phyloP scores from a whole-genome alignment of 1,140 invertebrate species.

The Venturia canescens region DNA sequence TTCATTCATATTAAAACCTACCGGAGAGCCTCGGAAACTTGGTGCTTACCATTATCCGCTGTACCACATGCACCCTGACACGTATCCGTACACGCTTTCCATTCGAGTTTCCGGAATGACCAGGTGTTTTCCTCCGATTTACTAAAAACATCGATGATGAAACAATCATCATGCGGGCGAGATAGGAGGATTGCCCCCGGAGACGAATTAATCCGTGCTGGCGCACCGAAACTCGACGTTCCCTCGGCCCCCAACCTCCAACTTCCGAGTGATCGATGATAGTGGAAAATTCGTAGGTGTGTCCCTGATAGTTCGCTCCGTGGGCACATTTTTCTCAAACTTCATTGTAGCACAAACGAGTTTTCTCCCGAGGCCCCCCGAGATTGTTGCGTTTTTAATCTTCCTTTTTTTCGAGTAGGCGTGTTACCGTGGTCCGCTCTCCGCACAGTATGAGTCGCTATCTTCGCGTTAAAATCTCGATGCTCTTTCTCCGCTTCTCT shows the following conservation, averaged over 20 bases:
- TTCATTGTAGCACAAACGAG: conserved; percentile 47
- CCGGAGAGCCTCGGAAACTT: conserved; percentile 9
- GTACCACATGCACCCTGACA: not conserved
- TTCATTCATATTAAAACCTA: conserved; percentile 37
- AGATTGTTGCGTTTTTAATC: conserved; percentile 26
- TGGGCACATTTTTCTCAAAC: conserved; percentile 47
- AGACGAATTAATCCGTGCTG: not conserved
- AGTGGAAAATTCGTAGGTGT: conserved; percentile 46
- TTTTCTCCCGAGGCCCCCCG: conserved; percentile 30
- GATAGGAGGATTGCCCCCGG: too few species aligned
- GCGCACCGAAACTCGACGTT: not conserved
- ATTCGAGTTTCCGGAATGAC: not conserved
- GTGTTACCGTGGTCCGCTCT: conserved; percentile 44
- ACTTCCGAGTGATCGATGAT: conserved; percentile 44
- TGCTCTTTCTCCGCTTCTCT: conserved; percentile 29
- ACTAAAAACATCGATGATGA: not conserved
- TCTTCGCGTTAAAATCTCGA: conserved; percentile 52
- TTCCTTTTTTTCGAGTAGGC: conserved; percentile 45
- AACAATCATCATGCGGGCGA: not conserved
- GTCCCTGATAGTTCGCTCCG: conserved; percentile 34
- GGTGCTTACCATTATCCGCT: conserved; percentile 5
- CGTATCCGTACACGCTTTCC: not conserved
- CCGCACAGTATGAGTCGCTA: conserved; percentile 49
- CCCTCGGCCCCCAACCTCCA: too few species aligned
- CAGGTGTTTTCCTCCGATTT: not conserved